Evolutionary conservation across 2,797 vertebrate genomes (phyloP), one percentile per base, ranked within the genome.

Genomic region (Pyrocephalus nanus): DNA sequence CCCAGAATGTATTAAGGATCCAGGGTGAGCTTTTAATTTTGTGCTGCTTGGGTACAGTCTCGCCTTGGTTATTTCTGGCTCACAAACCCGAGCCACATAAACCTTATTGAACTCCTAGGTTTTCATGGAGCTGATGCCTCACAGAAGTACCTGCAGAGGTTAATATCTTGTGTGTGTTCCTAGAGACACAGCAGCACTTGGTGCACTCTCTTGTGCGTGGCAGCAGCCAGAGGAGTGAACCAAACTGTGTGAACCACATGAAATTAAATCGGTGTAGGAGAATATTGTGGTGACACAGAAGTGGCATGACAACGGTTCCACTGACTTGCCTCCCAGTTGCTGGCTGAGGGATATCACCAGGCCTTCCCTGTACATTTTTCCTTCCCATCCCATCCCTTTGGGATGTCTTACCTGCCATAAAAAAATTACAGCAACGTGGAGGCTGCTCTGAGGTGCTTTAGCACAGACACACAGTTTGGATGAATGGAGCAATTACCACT

Each of bases 221-320:
- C 66, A 82, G 70, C 71, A 75, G 45, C 43, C 32, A 43, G 27
- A 45, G 65, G 65, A 82, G n/a, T 53, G 45, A 67, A 48, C 23
- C 55, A 67, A 30, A 47, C 71, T n/a, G 5, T 4, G 15, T 51
- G 58, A 81, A 72, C 17, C 21, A 20, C 3, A 4, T 29, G 11
- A 74, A 67, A 71, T 87, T 38, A 34, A 1, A 0, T 14, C 54
- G 27, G 21, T 23, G 15, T 13, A n/a, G 45, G 30, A 71, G 30
- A 61, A 54, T n/a, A 19, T 15, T 50, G 58, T 50, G 42, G 70
- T 61, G 66, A 30, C 4, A 12, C 8, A n/a, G 22, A 55, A 34
- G 65, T 14, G 7, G 8, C 22, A 8, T 15, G 42, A 57, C 1
- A 7, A 7, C 0, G 0, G 3, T 34, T 72, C 38, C 54, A 8